Conservation (phyloP, 2,888 invertebrate genomes). For the Geotrupes spiniger region DNA sequence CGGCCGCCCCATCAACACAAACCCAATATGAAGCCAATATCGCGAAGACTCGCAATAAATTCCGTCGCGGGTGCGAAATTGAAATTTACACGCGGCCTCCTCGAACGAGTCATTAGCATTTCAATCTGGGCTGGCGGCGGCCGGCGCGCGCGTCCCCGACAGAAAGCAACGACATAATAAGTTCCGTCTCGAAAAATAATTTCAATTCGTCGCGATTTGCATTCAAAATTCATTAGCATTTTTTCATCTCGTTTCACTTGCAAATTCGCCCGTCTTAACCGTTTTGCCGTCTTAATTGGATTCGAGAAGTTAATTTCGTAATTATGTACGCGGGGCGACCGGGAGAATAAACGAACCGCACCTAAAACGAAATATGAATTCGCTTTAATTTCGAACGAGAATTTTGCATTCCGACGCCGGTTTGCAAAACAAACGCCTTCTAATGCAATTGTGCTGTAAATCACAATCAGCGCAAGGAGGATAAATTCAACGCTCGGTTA, state of each 20-base stretch:
- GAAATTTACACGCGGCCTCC: constrained; percentile 39
- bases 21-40: constrained; percentile 28
- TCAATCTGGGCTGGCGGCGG: constrained; percentile 23
- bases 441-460: too few relatives aligned
- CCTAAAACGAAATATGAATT: constrained; percentile 13
- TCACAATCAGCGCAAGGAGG: too few relatives aligned
- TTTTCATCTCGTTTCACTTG: constrained; percentile 6
- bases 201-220: neutral
- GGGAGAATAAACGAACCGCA: neutral
- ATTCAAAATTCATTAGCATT: constrained; percentile 9
- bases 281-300: constrained; percentile 2
- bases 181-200: neutral
- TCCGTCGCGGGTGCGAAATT: constrained; percentile 34
- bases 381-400: neutral
- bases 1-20: constrained; percentile 26
- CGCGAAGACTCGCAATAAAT: constrained; percentile 26
- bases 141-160: too few relatives aligned
- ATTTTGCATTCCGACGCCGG: too few relatives aligned
- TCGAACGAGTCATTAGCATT: constrained; percentile 40
- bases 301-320: constrained; percentile 17
- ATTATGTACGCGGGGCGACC: constrained; percentile 7
- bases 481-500: too few relatives aligned
- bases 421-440: too few relatives aligned
- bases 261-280: constrained; percentile 4
- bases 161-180: neutral